Base-by-base conservation (phyloP, 2,888 invertebrate genomes). In the Loripinus fragilis region DNA sequence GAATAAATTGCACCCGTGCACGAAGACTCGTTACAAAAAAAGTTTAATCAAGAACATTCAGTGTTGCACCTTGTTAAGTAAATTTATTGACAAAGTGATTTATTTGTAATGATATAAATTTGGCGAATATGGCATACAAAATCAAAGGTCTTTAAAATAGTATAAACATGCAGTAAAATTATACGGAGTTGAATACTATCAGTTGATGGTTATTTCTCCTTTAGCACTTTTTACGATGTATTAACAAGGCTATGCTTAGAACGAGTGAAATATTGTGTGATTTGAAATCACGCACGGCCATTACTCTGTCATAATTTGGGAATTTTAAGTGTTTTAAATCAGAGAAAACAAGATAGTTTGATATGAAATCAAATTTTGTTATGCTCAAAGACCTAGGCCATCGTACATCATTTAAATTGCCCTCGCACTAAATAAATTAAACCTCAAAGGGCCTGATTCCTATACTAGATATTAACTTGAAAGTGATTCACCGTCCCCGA, bases 241-340 rank as follows among this genome's bases (percentile, higher is more conserved):
- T 60, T 33, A 60, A 60, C 30, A 30, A 60, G 60, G 60, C 33
- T 33, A 28, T 12, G 25, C 33, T 60, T 33, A 33, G 60, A 60
- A 30, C 30, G 12, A 52, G 20, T 33, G 60, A 60, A 60, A 60
- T 60, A 60, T 33, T 33, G 33, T 28, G 60, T 60, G 60, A 60
- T 60, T 60, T 60, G 33, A 60, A 60, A 33, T 60, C 33, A 60
- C 30, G 33, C 8, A 5, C 3, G 33, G 60, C 60, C 20, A 60
- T 60, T 33, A 60, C 60, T 33, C 30, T 60, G 60, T 60, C 60
- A 60, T 60, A 33, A 60, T 60, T 60, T 60, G 33, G 60, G 33
- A 60, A 60, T 60, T 60, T 60, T 60, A 60, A 60, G 60, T 60
- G 60, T 20, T 33, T 60, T 60, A 60, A 60, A 60, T 60, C 60